A percentile compares a stretch with the other conserved stretches of the same genome.
Conservation (phyloP, 2,888 invertebrate species). For the Diachrysia chrysitis region DNA sequence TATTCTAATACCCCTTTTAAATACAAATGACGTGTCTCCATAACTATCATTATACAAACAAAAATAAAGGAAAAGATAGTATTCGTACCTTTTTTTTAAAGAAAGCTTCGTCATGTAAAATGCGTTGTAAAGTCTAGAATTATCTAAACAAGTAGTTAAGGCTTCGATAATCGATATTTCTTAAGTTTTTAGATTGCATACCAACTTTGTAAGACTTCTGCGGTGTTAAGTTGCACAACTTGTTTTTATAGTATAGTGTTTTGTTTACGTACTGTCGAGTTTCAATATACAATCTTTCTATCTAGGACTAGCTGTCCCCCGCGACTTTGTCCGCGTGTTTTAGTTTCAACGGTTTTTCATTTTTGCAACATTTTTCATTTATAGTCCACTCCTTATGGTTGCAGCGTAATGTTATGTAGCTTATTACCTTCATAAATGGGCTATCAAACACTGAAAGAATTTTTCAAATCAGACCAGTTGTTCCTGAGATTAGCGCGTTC, state of each 20-base stretch:
- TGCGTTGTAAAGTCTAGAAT: constrained; percentile 22
- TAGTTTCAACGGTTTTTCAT: no score
- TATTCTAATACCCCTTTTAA: neutral
- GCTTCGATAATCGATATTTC: constrained; percentile 48
- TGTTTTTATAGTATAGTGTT: constrained; percentile 10
- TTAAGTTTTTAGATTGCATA: constrained; percentile 39
- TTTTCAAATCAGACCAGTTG: no score
- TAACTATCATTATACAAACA: neutral
- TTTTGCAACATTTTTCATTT: no score
- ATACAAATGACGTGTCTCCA: neutral
- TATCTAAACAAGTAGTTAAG: constrained; percentile 8
- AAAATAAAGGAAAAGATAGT: neutral
- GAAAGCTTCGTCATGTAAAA: constrained; percentile 12
- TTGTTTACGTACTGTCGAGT: neutral
- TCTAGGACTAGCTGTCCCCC: no score
- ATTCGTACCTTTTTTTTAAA: neutral
- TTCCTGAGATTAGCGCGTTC: no score
- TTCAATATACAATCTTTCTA: constrained; percentile 3
- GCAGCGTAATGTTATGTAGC: no score
- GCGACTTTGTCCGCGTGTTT: no score
- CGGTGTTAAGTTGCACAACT: constrained; percentile 34
- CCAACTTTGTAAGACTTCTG: constrained; percentile 20
- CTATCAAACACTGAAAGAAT: no score
- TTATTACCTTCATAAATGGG: no score
- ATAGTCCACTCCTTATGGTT: no score